Base-by-base conservation (phyloP, 2,888 invertebrate species). In the Hesperia comma region DNA sequence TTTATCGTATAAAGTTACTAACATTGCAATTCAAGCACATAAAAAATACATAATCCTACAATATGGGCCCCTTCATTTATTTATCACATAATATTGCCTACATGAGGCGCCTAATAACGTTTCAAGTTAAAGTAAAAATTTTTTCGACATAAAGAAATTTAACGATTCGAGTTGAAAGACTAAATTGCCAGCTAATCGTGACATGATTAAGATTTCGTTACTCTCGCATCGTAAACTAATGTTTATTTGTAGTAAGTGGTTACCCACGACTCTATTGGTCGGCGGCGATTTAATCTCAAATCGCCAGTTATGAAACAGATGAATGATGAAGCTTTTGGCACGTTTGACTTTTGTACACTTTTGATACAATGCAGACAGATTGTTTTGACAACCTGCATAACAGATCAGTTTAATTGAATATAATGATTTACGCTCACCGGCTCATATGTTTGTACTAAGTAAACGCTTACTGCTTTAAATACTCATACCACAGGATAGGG, bases 161-260 rank as follows among this genome's bases (percentile, higher is more conserved):
- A 37, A 61, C 66, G 21, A 46, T 55, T 37, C 53, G 61, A 49
- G 60, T 21, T 46, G 55, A 67, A 26, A 8, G 37, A 33, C 77
- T 77, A 77, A 74, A 81, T 71, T 73, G 72, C 71, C 72, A 67
- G 78, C 75, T 75, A 78, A 79, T 83, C 84, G 81, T 82, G 85
- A 82, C 80, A 79, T 69, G 70, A 72, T 67, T 69, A 40, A 70
- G 66, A 67, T 67, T 67, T 67, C 66, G 66, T 61, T 67, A 61
- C 46, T 61, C 66, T 61, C 61, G 66, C 66, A 67, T 61, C 66
- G 66, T 67, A 67, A 67, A 67, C 67, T 61, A 67, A 67, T 67
- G 67, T 67, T 67, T 67, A 67, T 67, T 61, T 67, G 61, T 56
- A 67, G 61, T 67, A 67, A 67, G 67, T 66, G 67, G 60, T 61